Evolutionary conservation across 1,140 invertebrate genomes (phyloP), one percentile per base, ranked within the genome.

Genomic region (Zaprionus ornatus): DNA sequence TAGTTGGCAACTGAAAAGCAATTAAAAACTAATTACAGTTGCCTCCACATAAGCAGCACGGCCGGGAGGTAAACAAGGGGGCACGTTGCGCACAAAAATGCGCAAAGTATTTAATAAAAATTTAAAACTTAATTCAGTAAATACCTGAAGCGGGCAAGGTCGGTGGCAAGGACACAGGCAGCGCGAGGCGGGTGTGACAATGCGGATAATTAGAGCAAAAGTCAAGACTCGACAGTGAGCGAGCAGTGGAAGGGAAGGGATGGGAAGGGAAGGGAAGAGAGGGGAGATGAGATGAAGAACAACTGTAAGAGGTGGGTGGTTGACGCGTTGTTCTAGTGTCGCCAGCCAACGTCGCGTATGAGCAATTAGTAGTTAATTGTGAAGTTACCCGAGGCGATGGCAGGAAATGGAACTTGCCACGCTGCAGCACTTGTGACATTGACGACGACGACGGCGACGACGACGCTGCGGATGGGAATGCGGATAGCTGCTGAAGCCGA

Each of bases 341-440:
- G 62, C 60, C 77, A 77, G 74, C 70, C 74, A 87, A 84, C 84
- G 84, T 88, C 80, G 84, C 84, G 84, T 87, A 87, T 87, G 84
- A 87, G 84, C 84, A 87, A 87, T 87, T 87, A 87, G 84, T 87
- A 87, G 84, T 87, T 87, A 87, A 87, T 87, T 87, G 84, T 87
- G 77, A 87, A 87, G 84, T 88, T 87, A 80, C 80, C 77, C 77
- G 69, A 78, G 80, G 66, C 69, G 37, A 27, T 75, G 48, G 42
- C 29, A 55, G 62, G 42, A 67, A 77, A 61, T 70, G 63, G 65
- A 54, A 56, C 73, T 56, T 69, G 55, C 57, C 66, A 57, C 69
- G 50, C 68, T 67, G 77, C 79, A 72, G 80, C 84, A 83, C 66
- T 88, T 85, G 77, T 83, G 84, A 83, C 83, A 87, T 80, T 87